These are phyloP conservation scores for Geotrupes spiniger DNA, from an alignment of 2,888 invertebrate genomes.

Conservation along the genomic window DNA sequence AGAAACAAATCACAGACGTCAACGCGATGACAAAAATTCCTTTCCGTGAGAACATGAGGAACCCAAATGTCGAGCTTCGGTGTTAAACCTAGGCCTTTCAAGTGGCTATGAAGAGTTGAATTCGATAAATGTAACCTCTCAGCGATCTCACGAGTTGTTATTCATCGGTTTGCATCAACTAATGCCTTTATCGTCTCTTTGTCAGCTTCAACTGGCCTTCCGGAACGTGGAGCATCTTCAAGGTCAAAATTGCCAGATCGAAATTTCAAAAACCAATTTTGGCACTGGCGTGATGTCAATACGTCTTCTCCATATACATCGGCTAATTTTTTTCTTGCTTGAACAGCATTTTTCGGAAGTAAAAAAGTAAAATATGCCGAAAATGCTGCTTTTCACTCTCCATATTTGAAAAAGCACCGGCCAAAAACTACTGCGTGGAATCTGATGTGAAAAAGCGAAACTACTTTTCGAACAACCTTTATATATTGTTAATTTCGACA, in stretches of 20 bases:
- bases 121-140: conserved; percentile 26
- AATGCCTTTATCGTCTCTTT: conserved; percentile 27
- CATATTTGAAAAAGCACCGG: no score
- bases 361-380: no score
- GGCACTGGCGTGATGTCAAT: background rate
- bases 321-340: background rate
- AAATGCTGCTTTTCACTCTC: no score
- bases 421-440: no score
- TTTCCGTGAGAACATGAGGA: conserved; percentile 24
- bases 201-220: conserved; percentile 24
- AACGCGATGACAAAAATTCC: conserved; percentile 24
- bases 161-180: conserved; percentile 29
- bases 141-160: conserved; percentile 29
- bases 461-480: no score
- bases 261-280: background rate
- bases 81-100: conserved; percentile 25
- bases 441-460: no score
- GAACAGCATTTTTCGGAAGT: background rate
- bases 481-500: no score
- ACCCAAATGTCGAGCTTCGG: conserved; percentile 25
- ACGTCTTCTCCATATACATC: no score
- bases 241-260: background rate
- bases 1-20: conserved; percentile 24
- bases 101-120: conserved; percentile 23
- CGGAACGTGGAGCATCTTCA: conserved; percentile 14